A percentile compares a stretch with the other conserved stretches of the same genome.
These are phyloP conservation scores for Spodoptera exigua DNA, from an alignment of 2,888 invertebrate species.

Conservation along the genomic window DNA sequence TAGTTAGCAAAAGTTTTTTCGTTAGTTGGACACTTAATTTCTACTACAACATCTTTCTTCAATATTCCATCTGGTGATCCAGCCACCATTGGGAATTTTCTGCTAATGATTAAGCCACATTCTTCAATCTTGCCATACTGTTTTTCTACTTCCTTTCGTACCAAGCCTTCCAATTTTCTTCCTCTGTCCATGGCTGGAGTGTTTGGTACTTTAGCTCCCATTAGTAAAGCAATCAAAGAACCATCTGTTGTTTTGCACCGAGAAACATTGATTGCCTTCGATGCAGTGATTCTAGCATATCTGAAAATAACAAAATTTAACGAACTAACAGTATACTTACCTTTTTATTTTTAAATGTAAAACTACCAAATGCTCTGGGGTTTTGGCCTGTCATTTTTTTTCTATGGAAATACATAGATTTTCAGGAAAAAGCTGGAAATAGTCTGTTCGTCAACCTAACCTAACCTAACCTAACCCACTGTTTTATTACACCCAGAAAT, in stretches of 20 bases:
- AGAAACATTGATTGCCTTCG: neutral
- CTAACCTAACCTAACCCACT: no score
- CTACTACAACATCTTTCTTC: neutral
- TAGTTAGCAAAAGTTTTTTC: neutral
- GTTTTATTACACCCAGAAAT: no score
- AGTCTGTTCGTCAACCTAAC: no score
- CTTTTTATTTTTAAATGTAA: no score
- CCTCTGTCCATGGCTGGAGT: neutral
- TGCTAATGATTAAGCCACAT: neutral
- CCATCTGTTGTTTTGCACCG: conserved; percentile 5
- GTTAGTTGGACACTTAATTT: neutral
- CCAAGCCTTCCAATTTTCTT: neutral
- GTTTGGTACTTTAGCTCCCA: neutral
- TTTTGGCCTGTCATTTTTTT: no score
- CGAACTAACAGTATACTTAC: no score
- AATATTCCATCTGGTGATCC: conserved; percentile 7
- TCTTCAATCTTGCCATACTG: neutral
- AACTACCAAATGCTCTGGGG: no score
- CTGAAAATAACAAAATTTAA: no score
- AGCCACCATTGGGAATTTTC: neutral
- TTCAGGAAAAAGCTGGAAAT: no score
- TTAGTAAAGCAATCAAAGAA: neutral
- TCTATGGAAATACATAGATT: no score
- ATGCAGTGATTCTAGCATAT: conserved; percentile 6
- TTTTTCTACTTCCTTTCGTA: neutral